Base-by-base conservation (phyloP, 2,797 vertebrate species). In the Siniperca scherzeri region DNA sequence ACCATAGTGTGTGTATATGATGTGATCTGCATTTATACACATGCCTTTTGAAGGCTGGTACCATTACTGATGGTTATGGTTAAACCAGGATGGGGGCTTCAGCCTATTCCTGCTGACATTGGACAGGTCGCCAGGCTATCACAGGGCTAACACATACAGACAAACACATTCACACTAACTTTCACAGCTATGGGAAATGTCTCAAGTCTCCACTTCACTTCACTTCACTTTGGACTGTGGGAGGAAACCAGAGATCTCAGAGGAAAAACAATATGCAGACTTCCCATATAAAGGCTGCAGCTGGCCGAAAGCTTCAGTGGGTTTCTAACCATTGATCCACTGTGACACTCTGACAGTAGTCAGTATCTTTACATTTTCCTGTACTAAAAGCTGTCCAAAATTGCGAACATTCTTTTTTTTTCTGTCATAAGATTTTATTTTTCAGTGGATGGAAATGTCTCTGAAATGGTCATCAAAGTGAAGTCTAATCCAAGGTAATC, bases 1-100 rank as follows among this genome's bases (percentile, higher is more conserved):
- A 5, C 17, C 42, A n/a, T 38, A 38, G 70, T 67, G 69, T 67
- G 69, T 82, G 70, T 74, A 27, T 22, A 27, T 80, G 75, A 83
- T 75, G 66, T 59, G 74, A 66, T 83, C 53, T 12, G 70, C 74
- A 22, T 60, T 55, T 16, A 9, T 57, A 27, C 59, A 64, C 50
- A 42, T 4, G 52, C 56, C 14, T 16, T n/a, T 17, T 69, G 48
- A 74, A 62, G 25, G 69, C 66, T 25, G 61, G 9, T 55, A 6
- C 40, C 10, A 16, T 25, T 19, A 33, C 69, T 60, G 42, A 66
- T 83, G 52, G 67, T 85, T 1, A 40, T 76, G 27, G 46, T 57
- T 36, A 62, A 82, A 78, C 55, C 77, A 52, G 27, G 16, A 57
- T 6, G 4, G 36, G 21, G 9, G 12, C 27, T 22, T 17, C 30